phyloP scores from a whole-genome alignment of 2,888 invertebrate genomes.

The Microplitis deprimator region DNA sequence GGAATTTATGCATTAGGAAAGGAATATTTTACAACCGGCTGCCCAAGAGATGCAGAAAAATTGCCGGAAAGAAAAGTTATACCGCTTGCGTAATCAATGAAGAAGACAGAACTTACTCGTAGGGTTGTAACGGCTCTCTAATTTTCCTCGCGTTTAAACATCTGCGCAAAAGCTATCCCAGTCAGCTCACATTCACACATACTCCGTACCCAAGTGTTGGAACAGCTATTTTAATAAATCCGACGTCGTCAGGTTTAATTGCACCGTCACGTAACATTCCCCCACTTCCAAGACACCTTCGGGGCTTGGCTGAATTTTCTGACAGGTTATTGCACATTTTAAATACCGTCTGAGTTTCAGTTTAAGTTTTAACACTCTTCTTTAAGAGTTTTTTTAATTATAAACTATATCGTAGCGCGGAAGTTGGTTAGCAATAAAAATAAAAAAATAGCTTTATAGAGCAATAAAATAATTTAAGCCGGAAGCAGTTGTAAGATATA shows the following conservation, averaged over 20 bases:
- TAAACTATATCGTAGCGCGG: background rate
- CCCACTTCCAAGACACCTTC: conserved; percentile 45
- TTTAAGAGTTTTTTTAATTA: background rate
- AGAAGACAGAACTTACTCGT: background rate
- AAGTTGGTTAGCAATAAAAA: background rate
- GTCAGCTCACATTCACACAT: too few species aligned
- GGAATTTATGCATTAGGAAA: conserved; percentile 6
- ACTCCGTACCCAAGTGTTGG: background rate
- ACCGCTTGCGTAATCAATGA: conserved; percentile 9
- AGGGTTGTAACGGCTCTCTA: background rate
- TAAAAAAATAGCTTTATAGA: background rate
- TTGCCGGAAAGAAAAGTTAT: conserved; percentile 37
- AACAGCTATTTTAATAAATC: conserved; percentile 58
- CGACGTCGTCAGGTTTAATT: conserved; percentile 59
- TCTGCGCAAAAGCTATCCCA: background rate
- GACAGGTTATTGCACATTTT: conserved; percentile 53
- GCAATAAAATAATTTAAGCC: background rate
- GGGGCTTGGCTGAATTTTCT: conserved; percentile 39
- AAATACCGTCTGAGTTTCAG: background rate
- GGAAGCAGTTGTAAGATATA: background rate
- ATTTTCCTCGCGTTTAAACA: background rate
- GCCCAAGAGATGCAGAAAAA: background rate
- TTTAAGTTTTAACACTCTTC: background rate
- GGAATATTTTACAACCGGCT: conserved; percentile 39
- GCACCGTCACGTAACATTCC: conserved; percentile 56